These are phyloP conservation scores for Cottus gobio DNA, from an alignment of 2,113 vertebrate genomes.

Conservation along the genomic window DNA sequence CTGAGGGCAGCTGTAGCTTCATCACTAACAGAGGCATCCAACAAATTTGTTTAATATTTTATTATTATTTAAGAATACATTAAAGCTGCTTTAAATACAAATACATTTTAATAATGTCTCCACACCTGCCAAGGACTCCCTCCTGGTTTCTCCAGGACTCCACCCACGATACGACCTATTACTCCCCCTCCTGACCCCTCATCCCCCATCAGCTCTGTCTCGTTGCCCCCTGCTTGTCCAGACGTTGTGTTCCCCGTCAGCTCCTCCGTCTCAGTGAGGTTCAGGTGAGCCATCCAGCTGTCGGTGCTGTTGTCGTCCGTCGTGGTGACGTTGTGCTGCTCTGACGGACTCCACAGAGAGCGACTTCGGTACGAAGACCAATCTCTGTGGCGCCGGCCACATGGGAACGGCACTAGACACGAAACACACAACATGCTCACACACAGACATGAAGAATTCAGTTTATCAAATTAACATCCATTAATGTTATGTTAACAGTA, in stretches of 20 bases:
- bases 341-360: constrained; percentile 28
- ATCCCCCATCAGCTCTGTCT: neutral
- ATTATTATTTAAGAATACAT: neutral
- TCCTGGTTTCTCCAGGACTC: constrained; percentile 80
- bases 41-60: too few species aligned
- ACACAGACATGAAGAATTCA: too few species aligned
- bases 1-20: too few species aligned
- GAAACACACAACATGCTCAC: too few species aligned
- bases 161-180: constrained; percentile 78
- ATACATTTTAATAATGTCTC: neutral
- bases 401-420: constrained; percentile 47
- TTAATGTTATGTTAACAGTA: too few species aligned
- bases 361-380: neutral
- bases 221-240: neutral
- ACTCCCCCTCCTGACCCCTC: neutral
- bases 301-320: neutral
- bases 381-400: constrained; percentile 45
- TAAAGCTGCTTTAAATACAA: too few species aligned
- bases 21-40: neutral
- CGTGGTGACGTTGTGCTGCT: neutral
- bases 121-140: constrained; percentile 89
- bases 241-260: neutral
- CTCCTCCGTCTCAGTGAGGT: neutral
- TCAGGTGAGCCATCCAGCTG: constrained; percentile 2
- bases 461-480: too few species aligned